These are phyloP conservation scores for Pantala flavescens DNA, from an alignment of 1,140 invertebrate genomes.

Conservation along the genomic window DNA sequence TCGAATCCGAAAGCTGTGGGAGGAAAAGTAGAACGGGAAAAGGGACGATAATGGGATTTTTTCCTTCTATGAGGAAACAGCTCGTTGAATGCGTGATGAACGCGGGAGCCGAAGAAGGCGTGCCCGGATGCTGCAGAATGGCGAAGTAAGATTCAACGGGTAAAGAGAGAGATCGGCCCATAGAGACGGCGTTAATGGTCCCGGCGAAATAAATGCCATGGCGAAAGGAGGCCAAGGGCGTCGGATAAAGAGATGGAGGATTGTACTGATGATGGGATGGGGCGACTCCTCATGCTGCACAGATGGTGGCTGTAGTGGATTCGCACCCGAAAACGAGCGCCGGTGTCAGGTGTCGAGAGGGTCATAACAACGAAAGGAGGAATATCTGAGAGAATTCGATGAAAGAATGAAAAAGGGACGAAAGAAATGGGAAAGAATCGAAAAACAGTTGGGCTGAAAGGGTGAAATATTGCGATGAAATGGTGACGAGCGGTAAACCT, in stretches of 20 bases:
- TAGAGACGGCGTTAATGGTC: not conserved
- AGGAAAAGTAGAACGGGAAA: too few species aligned
- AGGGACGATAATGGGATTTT: not conserved
- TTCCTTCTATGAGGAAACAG: not conserved
- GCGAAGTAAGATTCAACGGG: not conserved
- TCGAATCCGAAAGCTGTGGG: too few species aligned
- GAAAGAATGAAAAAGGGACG: not conserved
- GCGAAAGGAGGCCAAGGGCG: not conserved
- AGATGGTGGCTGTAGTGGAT: not conserved
- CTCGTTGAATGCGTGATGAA: not conserved
- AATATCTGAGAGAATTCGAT: not conserved
- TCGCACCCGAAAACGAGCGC: not conserved
- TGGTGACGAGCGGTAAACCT: too few species aligned
- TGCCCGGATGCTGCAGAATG: not conserved
- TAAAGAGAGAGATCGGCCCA: not conserved
- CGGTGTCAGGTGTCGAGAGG: not conserved
- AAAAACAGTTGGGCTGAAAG: not conserved
- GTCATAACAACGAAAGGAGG: not conserved
- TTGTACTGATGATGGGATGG: not conserved
- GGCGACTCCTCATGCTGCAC: not conserved
- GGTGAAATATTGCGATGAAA: not conserved
- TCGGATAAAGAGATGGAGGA: not conserved
- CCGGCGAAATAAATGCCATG: conserved; percentile 1
- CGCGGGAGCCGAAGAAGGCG: not conserved
- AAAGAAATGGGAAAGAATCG: not conserved